Evolutionary conservation across 2,888 invertebrate species (phyloP).

Genomic region (Atethmia centrago): DNA sequence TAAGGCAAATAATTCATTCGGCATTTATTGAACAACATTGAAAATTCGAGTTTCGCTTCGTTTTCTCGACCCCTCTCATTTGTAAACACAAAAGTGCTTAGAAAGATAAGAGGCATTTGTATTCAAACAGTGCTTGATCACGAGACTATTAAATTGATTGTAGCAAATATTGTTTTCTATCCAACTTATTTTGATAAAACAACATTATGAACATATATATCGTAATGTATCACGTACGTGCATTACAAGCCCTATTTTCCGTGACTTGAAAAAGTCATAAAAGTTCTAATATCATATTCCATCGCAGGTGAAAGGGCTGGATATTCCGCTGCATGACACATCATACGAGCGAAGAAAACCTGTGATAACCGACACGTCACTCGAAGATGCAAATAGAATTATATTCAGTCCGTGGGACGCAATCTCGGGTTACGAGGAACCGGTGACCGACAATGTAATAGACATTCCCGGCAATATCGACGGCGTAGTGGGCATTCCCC

Average conservation of each 20-base stretch:
- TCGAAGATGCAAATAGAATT: constrained; percentile 89
- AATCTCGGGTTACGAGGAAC: constrained; percentile 86
- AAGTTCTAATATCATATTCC: constrained; percentile 34
- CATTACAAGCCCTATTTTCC: neutral
- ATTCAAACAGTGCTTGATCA: constrained; percentile 5
- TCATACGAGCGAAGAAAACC: constrained; percentile 80
- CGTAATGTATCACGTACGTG: neutral
- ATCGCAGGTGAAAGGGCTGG: constrained; percentile 85
- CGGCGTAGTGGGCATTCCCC: constrained; percentile 72
- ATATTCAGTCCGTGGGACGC: constrained; percentile 90
- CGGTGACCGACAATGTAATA: constrained; percentile 86
- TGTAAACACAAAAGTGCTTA: constrained; percentile 27
- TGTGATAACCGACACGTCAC: constrained; percentile 85
- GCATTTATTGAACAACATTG: constrained; percentile 24
- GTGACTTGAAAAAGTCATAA: constrained; percentile 7
- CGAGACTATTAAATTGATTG: neutral
- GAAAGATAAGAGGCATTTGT: constrained; percentile 7
- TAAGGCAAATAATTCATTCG: constrained; percentile 29
- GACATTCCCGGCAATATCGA: constrained; percentile 86
- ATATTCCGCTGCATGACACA: constrained; percentile 83
- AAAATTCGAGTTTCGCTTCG: constrained; percentile 24
- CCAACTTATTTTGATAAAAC: neutral
- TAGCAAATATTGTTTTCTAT: neutral
- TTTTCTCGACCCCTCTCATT: constrained; percentile 26
- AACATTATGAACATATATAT: neutral